These are phyloP conservation scores for Ceratina japonica DNA, from an alignment of 1,140 invertebrate genomes.

Conservation along the genomic window DNA sequence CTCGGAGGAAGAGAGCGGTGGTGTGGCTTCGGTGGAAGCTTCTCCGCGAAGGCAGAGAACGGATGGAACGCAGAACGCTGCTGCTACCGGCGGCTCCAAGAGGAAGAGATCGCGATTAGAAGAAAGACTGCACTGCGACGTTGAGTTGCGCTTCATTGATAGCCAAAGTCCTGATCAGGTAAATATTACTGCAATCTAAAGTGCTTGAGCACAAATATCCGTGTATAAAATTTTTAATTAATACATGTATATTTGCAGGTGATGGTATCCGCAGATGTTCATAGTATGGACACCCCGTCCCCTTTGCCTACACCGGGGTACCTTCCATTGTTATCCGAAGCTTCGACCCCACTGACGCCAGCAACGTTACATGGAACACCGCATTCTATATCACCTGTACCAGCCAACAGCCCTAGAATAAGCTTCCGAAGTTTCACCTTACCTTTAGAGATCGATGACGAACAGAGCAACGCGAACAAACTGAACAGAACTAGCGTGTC, in stretches of 20 bases:
- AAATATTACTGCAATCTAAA: background rate
- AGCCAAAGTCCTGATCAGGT: conserved; percentile 81
- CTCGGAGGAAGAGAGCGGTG: conserved; percentile 88
- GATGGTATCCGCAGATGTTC: conserved; percentile 77
- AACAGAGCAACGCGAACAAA: conserved; percentile 50
- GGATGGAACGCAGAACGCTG: conserved; percentile 67
- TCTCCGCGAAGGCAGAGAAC: conserved; percentile 79
- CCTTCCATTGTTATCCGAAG: conserved; percentile 75
- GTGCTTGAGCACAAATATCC: background rate
- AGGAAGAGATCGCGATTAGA: conserved; percentile 79
- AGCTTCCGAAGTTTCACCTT: conserved; percentile 78
- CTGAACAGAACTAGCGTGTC: conserved; percentile 60
- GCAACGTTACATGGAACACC: conserved; percentile 71
- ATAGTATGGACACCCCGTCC: conserved; percentile 76
- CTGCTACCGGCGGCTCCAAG: conserved; percentile 73
- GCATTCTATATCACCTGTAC: conserved; percentile 69
- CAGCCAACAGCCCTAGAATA: conserved; percentile 75
- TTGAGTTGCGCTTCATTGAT: conserved; percentile 81
- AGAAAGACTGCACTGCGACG: conserved; percentile 78
- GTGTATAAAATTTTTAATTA: background rate
- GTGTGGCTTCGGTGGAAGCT: conserved; percentile 81
- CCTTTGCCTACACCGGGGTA: conserved; percentile 77
- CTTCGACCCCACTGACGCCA: conserved; percentile 75
- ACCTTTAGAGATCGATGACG: conserved; percentile 71
- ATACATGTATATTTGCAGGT: conserved; percentile 61